Percentiles rank a stretch among this genome's conserved stretches.
Conservation (phyloP, 2,113 vertebrate species). For the Anser brachyrhynchus region DNA sequence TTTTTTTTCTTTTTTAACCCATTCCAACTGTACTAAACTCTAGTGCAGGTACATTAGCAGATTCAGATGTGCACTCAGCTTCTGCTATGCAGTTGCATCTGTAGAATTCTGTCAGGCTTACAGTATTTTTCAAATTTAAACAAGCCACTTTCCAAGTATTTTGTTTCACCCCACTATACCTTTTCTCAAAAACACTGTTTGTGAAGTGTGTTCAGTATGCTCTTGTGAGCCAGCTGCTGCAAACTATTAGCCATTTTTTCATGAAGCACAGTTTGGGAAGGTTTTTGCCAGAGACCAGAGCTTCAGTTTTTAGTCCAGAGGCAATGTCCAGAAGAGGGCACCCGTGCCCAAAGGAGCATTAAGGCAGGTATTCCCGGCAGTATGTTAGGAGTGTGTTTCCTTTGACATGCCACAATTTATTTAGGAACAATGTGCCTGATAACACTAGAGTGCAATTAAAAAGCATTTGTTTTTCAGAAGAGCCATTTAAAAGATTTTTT, state of each 20-base stretch:
- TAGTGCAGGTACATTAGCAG: not conserved
- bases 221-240: not conserved
- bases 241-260: not conserved
- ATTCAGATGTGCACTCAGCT: not conserved
- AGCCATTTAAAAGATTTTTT: not conserved
- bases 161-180: too few relatives aligned
- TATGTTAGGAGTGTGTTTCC: rapidly evolving
- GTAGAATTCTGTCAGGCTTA: not conserved
- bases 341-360: not conserved
- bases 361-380: not conserved
- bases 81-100: not conserved
- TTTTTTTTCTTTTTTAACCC: not conserved
- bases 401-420: too few relatives aligned
- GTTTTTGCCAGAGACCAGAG: not conserved
- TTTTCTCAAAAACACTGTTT: not conserved
- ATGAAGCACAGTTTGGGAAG: rapidly evolving
- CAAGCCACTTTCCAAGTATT: not conserved
- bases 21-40: rapidly evolving
- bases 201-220: not conserved
- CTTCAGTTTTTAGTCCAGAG: not conserved
- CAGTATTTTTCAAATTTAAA: not conserved
- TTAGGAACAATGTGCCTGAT: not conserved
- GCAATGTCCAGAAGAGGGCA: not conserved
- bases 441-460: not conserved
- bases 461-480: not conserved